Base-by-base conservation (phyloP, 2,888 invertebrate genomes). In the Chloromyia formosa region DNA sequence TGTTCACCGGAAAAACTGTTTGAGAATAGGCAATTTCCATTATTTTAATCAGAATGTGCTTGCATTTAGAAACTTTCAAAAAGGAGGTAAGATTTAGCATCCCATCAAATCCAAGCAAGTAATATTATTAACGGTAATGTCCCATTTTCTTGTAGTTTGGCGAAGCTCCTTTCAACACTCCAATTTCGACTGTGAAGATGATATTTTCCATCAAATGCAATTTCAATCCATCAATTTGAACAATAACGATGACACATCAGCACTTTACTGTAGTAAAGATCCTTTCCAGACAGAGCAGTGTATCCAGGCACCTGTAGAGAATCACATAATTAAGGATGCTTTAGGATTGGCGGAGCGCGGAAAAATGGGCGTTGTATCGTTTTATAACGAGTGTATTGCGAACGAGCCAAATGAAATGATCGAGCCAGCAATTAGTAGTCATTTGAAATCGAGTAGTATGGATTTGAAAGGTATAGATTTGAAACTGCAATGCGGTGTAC, bases 1-100 rank as follows among this genome's bases (percentile, higher is more conserved):
- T 87, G 89, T 96, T 79, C 94, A 94, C 83, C 92, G 95, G 82
- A 91, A 90, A 85, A 88, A 90, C 82, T 91, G 92, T 82, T 91
- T 90, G 82, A 88, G 88, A 78, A 86, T 88, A 75, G 89, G 88
- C 79, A 89, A 88, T 77, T 88, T 90, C 79, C 87, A 88, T 61
- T 91, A 91, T 82, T 90, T 91, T 81, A 90, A 91, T 81, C 88
- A 88, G 81, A 83, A 83, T 62, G 81, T 81, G 76, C 78, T 84
- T 77, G 81, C 85, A 56, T 82, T 84, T 35, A 86, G 84, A 81
- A 84, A 84, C 80, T 82, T 85, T 74, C 84, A 84, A 60, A 84
- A 84, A 78, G 81, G 85, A 77, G 84, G 85, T 86, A 80, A 83
- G 83, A 56, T 18, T 22, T 1, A n/a, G 12, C 9, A 12, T n/a